Evolutionary conservation across 1,140 invertebrate genomes (phyloP), one percentile per base, ranked within the genome.

Genomic region (Theocolax elegans): DNA sequence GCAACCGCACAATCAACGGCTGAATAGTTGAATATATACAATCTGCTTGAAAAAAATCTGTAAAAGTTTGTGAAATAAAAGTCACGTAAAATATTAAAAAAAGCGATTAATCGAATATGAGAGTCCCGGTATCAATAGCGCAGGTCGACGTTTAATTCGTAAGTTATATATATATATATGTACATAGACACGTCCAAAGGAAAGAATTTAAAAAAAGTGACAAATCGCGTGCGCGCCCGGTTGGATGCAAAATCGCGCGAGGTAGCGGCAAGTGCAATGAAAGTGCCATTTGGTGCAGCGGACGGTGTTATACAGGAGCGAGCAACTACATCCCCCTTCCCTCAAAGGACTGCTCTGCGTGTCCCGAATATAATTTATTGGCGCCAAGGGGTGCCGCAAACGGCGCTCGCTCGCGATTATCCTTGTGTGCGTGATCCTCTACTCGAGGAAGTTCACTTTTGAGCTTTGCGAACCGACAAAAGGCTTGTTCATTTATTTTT

Each of bases 361-460:
- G 78, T 77, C 75, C 73, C 78, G 79, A 81, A 81, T 81, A 79
- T 81, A 81, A 81, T 81, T 81, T 80, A 81, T 81, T 72, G 74
- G 66, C 67, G 75, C 74, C 75, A 66, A 72, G 68, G 79, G 74
- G 76, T 74, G 70, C 49, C 58, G 46, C 35, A 15, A 62, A 12
- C 21, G 31, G 15, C 35, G 42, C 64, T 35, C 72, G 72, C 73
- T 72, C 68, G 38, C 42, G 54, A 63, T 51, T 51, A 23, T 38
- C 9, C 17, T 2, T 56, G 53, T 23, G 29, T 19, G 44, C n/a
- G 25, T 21, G n/a, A 8, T 23, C 27, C n/a, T n/a, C n/a, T n/a
- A n/a, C n/a, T n/a, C n/a, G n/a, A n/a, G n/a, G n/a, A n/a, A n/a
- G n/a, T n/a, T n/a, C n/a, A n/a, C n/a, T n/a, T n/a, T n/a, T n/a